These are phyloP conservation scores for Melipona beecheii DNA, from an alignment of 2,888 invertebrate genomes.

Conservation along the genomic window DNA sequence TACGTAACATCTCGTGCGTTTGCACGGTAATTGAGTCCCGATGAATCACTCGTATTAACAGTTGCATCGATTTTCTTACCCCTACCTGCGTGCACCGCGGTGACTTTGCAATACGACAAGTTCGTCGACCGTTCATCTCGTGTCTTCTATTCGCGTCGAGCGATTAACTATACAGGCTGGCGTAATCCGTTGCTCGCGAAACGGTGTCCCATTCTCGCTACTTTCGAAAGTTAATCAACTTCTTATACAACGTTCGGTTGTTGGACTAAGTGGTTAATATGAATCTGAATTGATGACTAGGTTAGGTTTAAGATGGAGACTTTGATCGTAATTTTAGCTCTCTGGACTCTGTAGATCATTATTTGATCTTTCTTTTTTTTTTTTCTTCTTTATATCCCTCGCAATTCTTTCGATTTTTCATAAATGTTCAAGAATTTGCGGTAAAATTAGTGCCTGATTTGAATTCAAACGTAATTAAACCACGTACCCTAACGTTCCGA, in stretches of 20 bases:
- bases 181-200: slow-evolving; percentile 16
- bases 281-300: background rate
- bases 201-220: background rate
- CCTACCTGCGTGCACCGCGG: background rate
- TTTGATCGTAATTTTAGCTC: too few species aligned
- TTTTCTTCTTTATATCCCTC: too few species aligned
- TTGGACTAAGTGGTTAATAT: background rate
- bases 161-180: slow-evolving; percentile 14
- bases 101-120: slow-evolving; percentile 33
- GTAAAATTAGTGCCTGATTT: too few species aligned
- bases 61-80: slow-evolving; percentile 44
- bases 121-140: slow-evolving; percentile 44
- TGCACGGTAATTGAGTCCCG: slow-evolving; percentile 41
- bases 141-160: slow-evolving; percentile 4
- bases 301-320: too few species aligned
- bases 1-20: slow-evolving; percentile 25
- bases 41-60: slow-evolving; percentile 50
- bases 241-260: background rate
- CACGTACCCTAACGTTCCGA: too few species aligned
- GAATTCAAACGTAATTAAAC: too few species aligned
- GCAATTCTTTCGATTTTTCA: too few species aligned
- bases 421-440: too few species aligned
- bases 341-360: too few species aligned
- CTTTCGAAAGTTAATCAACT: slow-evolving; percentile 3
- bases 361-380: too few species aligned